A percentile compares a stretch with the other conserved stretches of the same genome.
Conservation (phyloP, 2,888 invertebrate species). For the Phanerotoma sp. region DNA sequence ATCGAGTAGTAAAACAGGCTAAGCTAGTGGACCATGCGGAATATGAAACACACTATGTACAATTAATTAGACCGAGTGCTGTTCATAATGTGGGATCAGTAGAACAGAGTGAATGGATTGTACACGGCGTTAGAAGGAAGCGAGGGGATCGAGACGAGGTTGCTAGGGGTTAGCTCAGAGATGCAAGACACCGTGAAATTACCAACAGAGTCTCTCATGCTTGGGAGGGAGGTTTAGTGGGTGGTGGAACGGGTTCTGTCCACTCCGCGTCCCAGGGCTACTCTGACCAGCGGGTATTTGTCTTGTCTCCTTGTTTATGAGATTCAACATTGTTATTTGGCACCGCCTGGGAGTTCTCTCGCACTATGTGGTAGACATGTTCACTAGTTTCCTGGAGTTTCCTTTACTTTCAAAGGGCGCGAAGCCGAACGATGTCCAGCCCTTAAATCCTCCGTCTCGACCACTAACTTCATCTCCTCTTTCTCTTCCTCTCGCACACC, state of each 20-base stretch:
- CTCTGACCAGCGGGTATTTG: constrained; percentile 56
- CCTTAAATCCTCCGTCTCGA: constrained; percentile 31
- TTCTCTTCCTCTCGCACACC: no score
- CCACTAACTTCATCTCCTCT: no score
- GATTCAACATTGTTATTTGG: constrained; percentile 59
- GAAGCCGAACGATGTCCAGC: constrained; percentile 20
- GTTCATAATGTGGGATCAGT: constrained; percentile 43
- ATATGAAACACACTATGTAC: constrained; percentile 26
- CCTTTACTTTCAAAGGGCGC: constrained; percentile 15
- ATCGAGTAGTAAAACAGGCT: not conserved
- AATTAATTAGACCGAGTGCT: constrained; percentile 39
- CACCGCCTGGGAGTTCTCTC: constrained; percentile 54
- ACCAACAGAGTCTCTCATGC: constrained; percentile 59
- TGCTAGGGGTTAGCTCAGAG: constrained; percentile 57
- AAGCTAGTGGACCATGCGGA: constrained; percentile 9
- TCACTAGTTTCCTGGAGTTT: constrained; percentile 23
- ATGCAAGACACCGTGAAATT: constrained; percentile 65
- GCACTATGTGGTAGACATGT: constrained; percentile 41
- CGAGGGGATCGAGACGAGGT: constrained; percentile 27
- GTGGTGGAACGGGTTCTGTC: constrained; percentile 57
- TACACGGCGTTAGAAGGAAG: constrained; percentile 25
- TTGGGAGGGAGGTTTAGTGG: constrained; percentile 44
- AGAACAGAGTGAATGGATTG: constrained; percentile 37
- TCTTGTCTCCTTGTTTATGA: constrained; percentile 59
- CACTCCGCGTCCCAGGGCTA: constrained; percentile 52